Percentiles rank a stretch among this genome's conserved stretches.
Evolutionary conservation across 2,113 vertebrate genomes (phyloP).

Genomic region (Hyperoodon ampullatus): DNA sequence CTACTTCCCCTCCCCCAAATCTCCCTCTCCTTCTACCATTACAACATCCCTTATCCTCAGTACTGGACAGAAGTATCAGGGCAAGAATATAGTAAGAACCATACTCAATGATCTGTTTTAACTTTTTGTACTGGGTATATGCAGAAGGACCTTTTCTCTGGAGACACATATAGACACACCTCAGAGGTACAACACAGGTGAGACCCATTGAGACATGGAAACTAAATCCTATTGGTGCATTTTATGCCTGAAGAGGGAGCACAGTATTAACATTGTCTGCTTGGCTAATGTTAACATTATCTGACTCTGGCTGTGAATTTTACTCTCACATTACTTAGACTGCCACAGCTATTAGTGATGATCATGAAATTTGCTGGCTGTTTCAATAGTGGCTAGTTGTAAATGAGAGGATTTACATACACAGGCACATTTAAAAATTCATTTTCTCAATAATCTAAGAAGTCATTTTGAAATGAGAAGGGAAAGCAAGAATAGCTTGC

Average conservation of each 20-base stretch:
- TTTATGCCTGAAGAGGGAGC: background rate
- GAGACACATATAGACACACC: background rate
- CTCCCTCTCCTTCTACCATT: background rate
- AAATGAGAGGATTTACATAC: background rate
- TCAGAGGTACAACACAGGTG: background rate
- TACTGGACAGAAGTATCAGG: background rate
- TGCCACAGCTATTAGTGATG: background rate
- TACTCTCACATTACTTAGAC: background rate
- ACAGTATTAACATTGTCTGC: no score
- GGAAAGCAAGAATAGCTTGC: background rate
- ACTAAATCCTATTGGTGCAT: background rate
- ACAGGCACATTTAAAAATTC: background rate
- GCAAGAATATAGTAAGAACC: background rate
- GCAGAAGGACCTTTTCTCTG: background rate
- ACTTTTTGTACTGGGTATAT: background rate
- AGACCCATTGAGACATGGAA: background rate
- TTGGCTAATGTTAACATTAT: background rate
- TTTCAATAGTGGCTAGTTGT: background rate
- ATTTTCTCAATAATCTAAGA: background rate
- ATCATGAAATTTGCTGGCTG: background rate
- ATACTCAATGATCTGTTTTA: background rate
- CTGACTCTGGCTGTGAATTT: background rate
- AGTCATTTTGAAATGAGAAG: constrained; percentile 9
- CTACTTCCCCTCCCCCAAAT: background rate
- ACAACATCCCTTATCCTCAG: background rate